A percentile compares a stretch with the other conserved stretches of the same genome.
Evolutionary conservation across 2,888 invertebrate species (phyloP).

Genomic region (Operophtera brumata): DNA sequence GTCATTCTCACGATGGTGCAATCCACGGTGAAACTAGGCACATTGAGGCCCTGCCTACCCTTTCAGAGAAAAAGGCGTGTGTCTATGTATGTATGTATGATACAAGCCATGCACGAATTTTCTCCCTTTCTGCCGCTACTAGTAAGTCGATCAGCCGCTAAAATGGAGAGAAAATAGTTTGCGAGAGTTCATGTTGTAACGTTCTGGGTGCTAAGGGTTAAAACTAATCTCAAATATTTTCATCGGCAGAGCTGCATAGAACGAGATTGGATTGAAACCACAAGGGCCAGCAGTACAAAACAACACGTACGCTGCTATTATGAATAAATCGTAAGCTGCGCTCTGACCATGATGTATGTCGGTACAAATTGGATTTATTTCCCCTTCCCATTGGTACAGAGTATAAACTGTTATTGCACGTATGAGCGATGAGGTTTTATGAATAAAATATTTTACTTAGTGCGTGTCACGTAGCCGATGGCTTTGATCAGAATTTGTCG

Average conservation of each 20-base stretch:
- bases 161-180: no score
- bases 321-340: conserved; percentile 70
- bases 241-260: conserved; percentile 37
- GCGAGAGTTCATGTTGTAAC: no score
- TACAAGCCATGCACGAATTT: no score
- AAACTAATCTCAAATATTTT: conserved; percentile 32
- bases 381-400: conserved; percentile 64
- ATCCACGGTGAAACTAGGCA: no score
- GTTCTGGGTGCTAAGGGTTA: no score
- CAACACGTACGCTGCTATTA: conserved; percentile 32
- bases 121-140: no score
- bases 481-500: conserved; percentile 8
- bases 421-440: conserved; percentile 71
- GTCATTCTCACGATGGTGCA: no score
- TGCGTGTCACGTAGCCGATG: conserved; percentile 57
- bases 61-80: no score
- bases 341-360: conserved; percentile 73
- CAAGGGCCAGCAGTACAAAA: conserved; percentile 37
- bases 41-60: no score
- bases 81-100: no score
- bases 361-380: conserved; percentile 78
- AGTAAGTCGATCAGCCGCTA: no score
- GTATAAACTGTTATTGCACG: conserved; percentile 54
- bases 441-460: conserved; percentile 68
- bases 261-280: conserved; percentile 55